Conservation (phyloP, 2,113 vertebrate genomes). For the Peucedramus taeniatus region DNA sequence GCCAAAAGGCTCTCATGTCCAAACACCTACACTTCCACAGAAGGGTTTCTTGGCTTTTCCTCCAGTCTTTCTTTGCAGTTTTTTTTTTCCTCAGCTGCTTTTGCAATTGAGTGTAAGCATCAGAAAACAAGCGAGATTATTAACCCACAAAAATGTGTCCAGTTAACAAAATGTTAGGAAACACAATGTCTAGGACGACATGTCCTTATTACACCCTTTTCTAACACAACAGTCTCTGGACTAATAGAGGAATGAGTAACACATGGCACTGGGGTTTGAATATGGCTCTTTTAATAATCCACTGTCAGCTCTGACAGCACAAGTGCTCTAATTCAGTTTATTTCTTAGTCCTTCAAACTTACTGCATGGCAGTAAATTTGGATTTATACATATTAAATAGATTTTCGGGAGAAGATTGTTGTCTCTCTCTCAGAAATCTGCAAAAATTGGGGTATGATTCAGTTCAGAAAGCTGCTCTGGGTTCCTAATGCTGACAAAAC, state of each 20-base stretch:
- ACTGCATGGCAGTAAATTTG: neutral
- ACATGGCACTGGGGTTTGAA: neutral
- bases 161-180: constrained; percentile 45
- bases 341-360: neutral
- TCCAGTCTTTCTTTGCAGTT: neutral
- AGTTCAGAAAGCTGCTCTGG: neutral
- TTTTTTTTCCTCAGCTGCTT: neutral
- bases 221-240: neutral
- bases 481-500: neutral
- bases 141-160: constrained; percentile 60
- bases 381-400: neutral
- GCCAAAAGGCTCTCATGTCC: constrained; percentile 62
- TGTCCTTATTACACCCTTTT: constrained; percentile 19
- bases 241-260: constrained; percentile 17
- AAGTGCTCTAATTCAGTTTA: neutral
- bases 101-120: constrained; percentile 36
- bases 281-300: neutral
- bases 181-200: neutral
- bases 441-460: neutral
- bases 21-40: constrained; percentile 49
- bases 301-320: neutral
- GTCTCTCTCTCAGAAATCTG: neutral
- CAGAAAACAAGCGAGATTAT: constrained; percentile 22
- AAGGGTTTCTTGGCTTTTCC: constrained; percentile 27
- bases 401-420: neutral